These are phyloP conservation scores for Conomelus anceps DNA, from an alignment of 2,888 invertebrate species.

Conservation along the genomic window DNA sequence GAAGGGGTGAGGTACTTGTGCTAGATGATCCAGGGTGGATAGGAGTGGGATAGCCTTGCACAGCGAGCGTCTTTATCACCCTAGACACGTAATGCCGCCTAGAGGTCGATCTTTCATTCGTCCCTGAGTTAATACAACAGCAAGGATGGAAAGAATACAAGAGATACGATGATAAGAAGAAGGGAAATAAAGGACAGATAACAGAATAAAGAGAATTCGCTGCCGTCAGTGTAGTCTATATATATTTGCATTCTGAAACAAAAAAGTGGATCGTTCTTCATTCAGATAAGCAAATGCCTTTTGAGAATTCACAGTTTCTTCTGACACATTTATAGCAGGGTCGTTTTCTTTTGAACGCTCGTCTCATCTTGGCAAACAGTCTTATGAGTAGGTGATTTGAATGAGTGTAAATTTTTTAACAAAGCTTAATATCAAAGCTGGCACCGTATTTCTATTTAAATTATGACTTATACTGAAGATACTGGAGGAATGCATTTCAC, in stretches of 20 bases:
- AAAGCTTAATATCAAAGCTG: no score
- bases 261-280: background rate
- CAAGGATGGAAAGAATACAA: background rate
- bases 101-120: background rate
- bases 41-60: background rate
- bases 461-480: no score
- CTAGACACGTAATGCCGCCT: background rate
- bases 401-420: background rate
- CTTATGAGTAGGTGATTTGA: background rate
- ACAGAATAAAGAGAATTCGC: background rate
- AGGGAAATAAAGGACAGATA: no score
- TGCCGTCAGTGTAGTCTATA: no score
- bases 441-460: no score
- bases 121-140: background rate
- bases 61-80: background rate
- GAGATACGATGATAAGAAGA: background rate
- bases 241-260: background rate
- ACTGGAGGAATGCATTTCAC: no score
- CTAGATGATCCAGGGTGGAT: background rate
- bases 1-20: background rate
- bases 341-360: background rate
- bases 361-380: background rate
- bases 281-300: background rate
- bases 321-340: background rate
- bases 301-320: background rate